A percentile compares a stretch with the other conserved stretches of the same genome.
Evolutionary conservation across 1,140 invertebrate genomes (phyloP).

Genomic region (Drosophila mojavensis): DNA sequence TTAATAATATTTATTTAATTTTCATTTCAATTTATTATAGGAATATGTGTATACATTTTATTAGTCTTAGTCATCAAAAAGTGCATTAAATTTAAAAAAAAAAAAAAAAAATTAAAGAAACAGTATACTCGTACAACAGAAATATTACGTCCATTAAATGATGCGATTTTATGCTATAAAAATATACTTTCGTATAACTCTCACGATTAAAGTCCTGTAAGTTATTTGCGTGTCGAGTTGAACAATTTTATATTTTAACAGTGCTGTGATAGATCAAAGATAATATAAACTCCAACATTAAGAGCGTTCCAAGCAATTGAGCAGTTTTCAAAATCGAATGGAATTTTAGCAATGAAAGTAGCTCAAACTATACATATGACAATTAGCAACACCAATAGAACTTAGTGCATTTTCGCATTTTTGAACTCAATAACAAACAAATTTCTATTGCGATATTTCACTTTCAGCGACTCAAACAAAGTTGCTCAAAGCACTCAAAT

Average conservation of each 20-base stretch:
- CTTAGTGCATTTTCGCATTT: too few species aligned
- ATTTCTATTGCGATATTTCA: too few species aligned
- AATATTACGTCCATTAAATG: conserved; percentile 69
- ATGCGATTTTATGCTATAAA: conserved; percentile 51
- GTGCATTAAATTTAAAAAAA: conserved; percentile 75
- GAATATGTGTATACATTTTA: conserved; percentile 80
- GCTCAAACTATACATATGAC: neutral
- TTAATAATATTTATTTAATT: conserved; percentile 37
- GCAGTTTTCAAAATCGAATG: neutral
- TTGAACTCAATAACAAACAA: too few species aligned
- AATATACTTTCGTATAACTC: conserved; percentile 24
- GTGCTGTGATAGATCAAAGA: conserved; percentile 67
- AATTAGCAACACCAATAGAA: too few species aligned
- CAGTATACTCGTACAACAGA: conserved; percentile 51
- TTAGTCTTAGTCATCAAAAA: conserved; percentile 71
- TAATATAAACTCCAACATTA: neutral
- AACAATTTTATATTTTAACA: conserved; percentile 67
- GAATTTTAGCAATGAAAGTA: neutral
- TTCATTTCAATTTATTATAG: conserved; percentile 74
- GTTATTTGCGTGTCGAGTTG: conserved; percentile 67
- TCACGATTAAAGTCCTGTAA: conserved; percentile 57
- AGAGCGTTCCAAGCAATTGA: neutral
- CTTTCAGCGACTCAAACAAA: too few species aligned
- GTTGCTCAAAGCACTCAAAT: too few species aligned
- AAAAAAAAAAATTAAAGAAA: neutral